Evolutionary conservation across 2,113 vertebrate genomes (phyloP), one percentile per base, ranked within the genome.

Genomic region (Vicugna pacos): DNA sequence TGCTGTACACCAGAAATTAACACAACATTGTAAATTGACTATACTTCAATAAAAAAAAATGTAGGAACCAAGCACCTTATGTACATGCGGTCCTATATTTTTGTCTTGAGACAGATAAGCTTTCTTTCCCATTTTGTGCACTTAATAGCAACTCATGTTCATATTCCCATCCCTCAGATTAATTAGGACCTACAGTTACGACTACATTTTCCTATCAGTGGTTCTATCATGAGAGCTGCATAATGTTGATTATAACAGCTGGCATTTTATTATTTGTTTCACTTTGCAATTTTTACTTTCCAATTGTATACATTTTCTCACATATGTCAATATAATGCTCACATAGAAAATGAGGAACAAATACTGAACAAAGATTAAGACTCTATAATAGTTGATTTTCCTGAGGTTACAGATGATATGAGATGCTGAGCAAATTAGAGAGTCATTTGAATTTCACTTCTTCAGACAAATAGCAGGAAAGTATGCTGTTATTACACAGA

Each of bases 251-350:
- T 69, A n/a, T 56, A 93, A 94, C 97, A 97, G 91, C 97, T 97
- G 98, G 82, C 22, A 83, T 96, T 95, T 97, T 91, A 76, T 91
- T 93, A 92, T 96, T 94, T 89, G 79, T 94, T 96, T 95, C 93
- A 91, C 72, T 98, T 86, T 86, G 79, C 46, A 92, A 62, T 79
- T 96, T 96, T 96, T 94, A 76, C 89, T 96, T 94, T 96, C 73
- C 96, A 89, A 93, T 93, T 89, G 69, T 89, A 22, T 62, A 52
- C 58, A 62, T 95, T 91, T 96, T 52, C 70, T 81, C 92, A 91
- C 94, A 86, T 83, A 89, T 91, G 95, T 65, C 91, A 89, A 60
- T 86, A 69, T 10, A 75, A 86, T 70, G 17, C 19, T 86, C 30
- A 54, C 91, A 70, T 17, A 58, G 89, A 94, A 82, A 94, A 80